Evolutionary conservation across 1,140 invertebrate species (phyloP).

Genomic region (Drosophila trapezifrons): DNA sequence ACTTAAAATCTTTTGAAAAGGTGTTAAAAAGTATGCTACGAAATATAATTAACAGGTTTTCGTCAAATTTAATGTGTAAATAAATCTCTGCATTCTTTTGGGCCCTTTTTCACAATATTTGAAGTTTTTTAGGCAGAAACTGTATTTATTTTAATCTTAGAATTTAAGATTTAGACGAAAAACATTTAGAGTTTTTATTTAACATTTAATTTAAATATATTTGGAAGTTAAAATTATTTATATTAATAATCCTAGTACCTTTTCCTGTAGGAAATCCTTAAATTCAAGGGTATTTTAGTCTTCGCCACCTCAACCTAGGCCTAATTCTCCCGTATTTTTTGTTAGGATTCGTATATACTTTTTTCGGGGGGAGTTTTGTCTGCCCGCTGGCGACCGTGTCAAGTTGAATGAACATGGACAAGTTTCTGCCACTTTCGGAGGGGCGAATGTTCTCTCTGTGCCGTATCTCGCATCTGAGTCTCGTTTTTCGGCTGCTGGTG

Average conservation of each 20-base stretch:
- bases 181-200: background rate
- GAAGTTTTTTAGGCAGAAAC: background rate
- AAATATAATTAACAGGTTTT: no score
- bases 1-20: no score
- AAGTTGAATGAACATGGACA: conserved; percentile 77
- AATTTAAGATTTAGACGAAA: background rate
- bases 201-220: background rate
- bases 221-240: background rate
- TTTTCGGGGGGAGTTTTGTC: conserved; percentile 28
- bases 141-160: background rate
- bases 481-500: conserved; percentile 25
- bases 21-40: no score
- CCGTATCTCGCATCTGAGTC: conserved; percentile 60
- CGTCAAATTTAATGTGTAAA: fast-evolving
- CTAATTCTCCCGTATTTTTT: conserved; percentile 12
- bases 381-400: conserved; percentile 61
- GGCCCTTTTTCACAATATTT: background rate
- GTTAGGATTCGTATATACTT: conserved; percentile 18
- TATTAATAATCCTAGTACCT: background rate
- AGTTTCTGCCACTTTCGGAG: conserved; percentile 70
- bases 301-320: background rate
- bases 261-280: background rate
- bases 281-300: background rate
- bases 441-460: conserved; percentile 62
- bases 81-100: background rate